Evolutionary conservation across 2,888 invertebrate genomes (phyloP), one percentile per base, ranked within the genome.

Genomic region (Acholoe squamosa): DNA sequence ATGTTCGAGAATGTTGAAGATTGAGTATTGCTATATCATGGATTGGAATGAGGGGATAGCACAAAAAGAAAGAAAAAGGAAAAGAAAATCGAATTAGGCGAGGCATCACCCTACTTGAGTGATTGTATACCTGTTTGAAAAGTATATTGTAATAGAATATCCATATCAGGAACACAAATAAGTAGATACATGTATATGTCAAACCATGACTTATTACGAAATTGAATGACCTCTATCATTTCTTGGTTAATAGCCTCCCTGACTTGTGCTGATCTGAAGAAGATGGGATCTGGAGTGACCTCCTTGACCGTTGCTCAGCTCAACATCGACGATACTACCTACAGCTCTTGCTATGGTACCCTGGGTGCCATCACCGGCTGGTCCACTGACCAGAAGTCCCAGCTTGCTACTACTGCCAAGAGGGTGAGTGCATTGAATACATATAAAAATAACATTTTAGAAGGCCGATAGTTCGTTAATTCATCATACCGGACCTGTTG

Each of bases 201-300:
- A 54, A 12, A 12, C 19, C 54, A 54, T 54, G 54, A 54, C 14
- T 54, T 19, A 54, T 19, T 12, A 19, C 12, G 12, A 12, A 19
- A 54, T 19, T 19, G 14, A 12, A 54, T 16, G 19, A 54, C 19
- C 54, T 19, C 54, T 16, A 16, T 12, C 12, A 54, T 54, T 54
- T 61, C 61, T 14, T 10, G 43, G 3, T 12, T 61, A 90, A n/a
- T 89, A 93, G 93, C 92, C 54, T 71, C 92, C 12, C 77, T 92
- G 22, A 92, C 92, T 1, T 93, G 93, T 91, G 89, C 89, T 76
- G 93, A 93, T 61, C 91, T 93, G 90, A 92, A 92, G 89, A 77
- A 91, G 14, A 89, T 93, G 25, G 93, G 93, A 43, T 91, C 92
- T 31, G 93, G 93, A n/a, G 92, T 92, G n/a, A 92, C 92, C 12